Evolutionary conservation across 2,888 invertebrate genomes (phyloP), one percentile per base, ranked within the genome.

Genomic region (Eulithis testata): DNA sequence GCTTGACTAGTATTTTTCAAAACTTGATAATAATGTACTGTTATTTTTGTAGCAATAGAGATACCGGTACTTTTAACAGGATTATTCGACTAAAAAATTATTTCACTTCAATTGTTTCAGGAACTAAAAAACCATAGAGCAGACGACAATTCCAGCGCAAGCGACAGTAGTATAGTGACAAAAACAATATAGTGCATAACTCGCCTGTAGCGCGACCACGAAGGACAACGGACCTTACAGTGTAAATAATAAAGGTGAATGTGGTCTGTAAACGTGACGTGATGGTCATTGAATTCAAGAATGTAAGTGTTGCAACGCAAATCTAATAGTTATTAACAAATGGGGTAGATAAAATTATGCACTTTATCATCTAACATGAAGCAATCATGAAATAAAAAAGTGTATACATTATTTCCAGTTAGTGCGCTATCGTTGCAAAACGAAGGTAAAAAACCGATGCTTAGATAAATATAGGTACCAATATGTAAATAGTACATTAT

Each of bases 151-250:
- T 89, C 91, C 45, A 92, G 92, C 81, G 91, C 91, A 11, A 91
- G 91, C 76, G 91, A 93, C 68, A 90, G 89, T 82, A 93, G 87
- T 85, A 87, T 93, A 62, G 90, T 93, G 79, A 91, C 93, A 73
- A 93, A 93, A 79, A 93, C 93, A 72, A 93, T 93, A 83, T 93
- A 91, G 92, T 92, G 91, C 71, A 85, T 86, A 88, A 93, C 92
- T 79, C 87, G 92, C 71, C 89, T 92, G 67, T 93, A 92, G 85
- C 85, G 87, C 76, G 81, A 77, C 73, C 67, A 81, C 14, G 11
- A 40, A 51, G 58, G 50, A 58, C 47, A 73, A 83, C 80, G 83
- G 81, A 84, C 78, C 58, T 58, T n/a, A 59, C 2, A 21, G 12
- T 59, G 31, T 59, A 44, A 73, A 70, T 72, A 40, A 43, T 49